Percentiles rank a stretch among this genome's conserved stretches.
Conservation (phyloP, 2,797 vertebrate species). For the Taeniopygia guttata region DNA sequence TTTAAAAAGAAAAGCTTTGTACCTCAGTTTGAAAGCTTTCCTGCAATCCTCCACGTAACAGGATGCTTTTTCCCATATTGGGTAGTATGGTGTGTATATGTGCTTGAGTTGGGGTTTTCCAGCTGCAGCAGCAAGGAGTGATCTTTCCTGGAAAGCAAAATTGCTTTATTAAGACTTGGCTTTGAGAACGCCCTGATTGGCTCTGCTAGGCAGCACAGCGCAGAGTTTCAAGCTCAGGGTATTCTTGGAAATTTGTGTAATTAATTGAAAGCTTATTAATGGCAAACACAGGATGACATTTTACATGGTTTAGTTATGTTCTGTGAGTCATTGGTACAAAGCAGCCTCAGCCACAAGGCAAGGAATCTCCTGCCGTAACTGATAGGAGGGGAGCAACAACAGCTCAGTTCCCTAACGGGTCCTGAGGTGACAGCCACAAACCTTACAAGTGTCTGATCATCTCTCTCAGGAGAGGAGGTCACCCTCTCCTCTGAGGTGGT, state of each 20-base stretch:
- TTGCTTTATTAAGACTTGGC: constrained; percentile 66
- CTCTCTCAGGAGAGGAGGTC: not conserved
- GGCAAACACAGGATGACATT: constrained; percentile 88
- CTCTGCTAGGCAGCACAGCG: constrained; percentile 70
- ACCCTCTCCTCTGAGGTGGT: not conserved
- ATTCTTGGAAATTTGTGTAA: constrained; percentile 80
- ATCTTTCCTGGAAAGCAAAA: constrained; percentile 28
- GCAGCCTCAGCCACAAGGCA: constrained; percentile 73
- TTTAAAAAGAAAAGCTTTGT: not conserved
- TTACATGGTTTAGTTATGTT: constrained; percentile 90
- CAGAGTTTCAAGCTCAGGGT: constrained; percentile 70
- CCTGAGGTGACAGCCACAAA: not conserved
- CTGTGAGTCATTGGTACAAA: constrained; percentile 81
- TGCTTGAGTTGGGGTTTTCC: not conserved
- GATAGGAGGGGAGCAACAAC: constrained; percentile 35
- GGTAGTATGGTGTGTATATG: not conserved
- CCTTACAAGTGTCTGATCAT: not conserved
- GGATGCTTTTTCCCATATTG: not conserved
- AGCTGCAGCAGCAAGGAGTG: not conserved
- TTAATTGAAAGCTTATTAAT: constrained; percentile 88
- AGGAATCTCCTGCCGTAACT: constrained; percentile 42
- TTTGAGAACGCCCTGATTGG: constrained; percentile 74
- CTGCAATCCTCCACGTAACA: not conserved
- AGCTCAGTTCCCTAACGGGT: constrained; percentile 20
- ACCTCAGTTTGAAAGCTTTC: not conserved